Evolutionary conservation across 1,140 invertebrate genomes (phyloP), one percentile per base, ranked within the genome.

Genomic region (Drosophila athabasca): DNA sequence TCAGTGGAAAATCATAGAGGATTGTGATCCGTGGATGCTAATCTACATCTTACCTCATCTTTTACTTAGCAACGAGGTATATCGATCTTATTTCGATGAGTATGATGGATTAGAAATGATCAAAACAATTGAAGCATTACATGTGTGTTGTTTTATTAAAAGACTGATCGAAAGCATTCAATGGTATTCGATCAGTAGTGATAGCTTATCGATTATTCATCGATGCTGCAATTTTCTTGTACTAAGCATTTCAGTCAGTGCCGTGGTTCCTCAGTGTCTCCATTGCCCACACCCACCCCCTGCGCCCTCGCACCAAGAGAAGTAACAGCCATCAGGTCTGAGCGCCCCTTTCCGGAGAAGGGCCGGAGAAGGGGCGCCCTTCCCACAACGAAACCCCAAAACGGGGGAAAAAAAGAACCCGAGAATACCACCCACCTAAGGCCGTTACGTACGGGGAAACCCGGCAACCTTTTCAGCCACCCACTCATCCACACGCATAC

Each of bases 391-490:
- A 50, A 64, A 45, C 39, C 55, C 35, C 62, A 46, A 50, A 64
- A 43, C 51, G 44, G 51, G 54, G 46, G 51, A 45, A 52, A 62
- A 85, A 49, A 79, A 26, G 24, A 69, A 73, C 62, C 62, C 74
- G 61, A 43, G 43, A 24, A 29, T 41, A 39, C 71, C 71, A 74
- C 71, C 78, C 66, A 76, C 49, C 62, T 64, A 69, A 85, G 79
- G 81, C 79, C 69, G 71, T 76, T 76, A 62, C 76, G 76, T 80
- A 85, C 80, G 85, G 80, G 85, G 76, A 80, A 77, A 57, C 76
- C 73, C 60, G 69, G 74, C 52, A 76, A 61, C 71, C 53, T 67
- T 75, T 45, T 17, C 74, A 73, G 55, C 69, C 64, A 59, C 43
- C 11, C 49, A 31, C 70, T 17, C 49, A 59, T 24, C 15, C 29